Conservation (phyloP, 2,797 vertebrate genomes). For the Limnodromus scolopaceus region DNA sequence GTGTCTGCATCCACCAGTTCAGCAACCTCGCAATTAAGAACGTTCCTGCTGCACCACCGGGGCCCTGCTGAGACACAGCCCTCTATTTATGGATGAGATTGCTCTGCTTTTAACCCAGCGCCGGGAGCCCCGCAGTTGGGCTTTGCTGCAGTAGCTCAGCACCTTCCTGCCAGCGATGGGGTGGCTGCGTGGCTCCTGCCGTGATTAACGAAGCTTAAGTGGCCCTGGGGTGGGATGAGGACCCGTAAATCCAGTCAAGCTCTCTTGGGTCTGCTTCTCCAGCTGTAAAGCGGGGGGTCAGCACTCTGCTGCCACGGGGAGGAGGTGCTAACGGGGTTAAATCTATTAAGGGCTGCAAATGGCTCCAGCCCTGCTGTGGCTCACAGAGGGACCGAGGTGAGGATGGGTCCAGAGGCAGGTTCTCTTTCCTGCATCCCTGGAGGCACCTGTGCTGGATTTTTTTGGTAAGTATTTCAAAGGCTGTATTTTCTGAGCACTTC, state of each 20-base stretch:
- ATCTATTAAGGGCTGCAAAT: background rate
- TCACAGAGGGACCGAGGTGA: accelerated
- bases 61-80: accelerated
- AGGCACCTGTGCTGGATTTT: background rate
- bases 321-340: background rate
- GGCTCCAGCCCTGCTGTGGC: background rate
- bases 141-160: background rate
- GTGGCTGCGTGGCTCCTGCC: accelerated
- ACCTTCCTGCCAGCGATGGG: too few species aligned
- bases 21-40: background rate
- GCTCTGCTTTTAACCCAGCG: background rate
- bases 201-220: background rate
- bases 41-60: accelerated
- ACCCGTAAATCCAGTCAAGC: accelerated
- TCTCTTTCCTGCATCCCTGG: background rate
- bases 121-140: accelerated
- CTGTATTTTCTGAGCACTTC: background rate
- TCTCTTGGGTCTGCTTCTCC: background rate
- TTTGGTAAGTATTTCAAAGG: background rate
- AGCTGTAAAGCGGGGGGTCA: background rate
- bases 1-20: background rate
- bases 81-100: accelerated
- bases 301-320: background rate
- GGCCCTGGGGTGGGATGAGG: background rate
- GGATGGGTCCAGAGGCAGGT: background rate